A percentile compares a stretch with the other conserved stretches of the same genome.
phyloP scores from a whole-genome alignment of 2,113 vertebrate species.

The Seriola aureovittata region DNA sequence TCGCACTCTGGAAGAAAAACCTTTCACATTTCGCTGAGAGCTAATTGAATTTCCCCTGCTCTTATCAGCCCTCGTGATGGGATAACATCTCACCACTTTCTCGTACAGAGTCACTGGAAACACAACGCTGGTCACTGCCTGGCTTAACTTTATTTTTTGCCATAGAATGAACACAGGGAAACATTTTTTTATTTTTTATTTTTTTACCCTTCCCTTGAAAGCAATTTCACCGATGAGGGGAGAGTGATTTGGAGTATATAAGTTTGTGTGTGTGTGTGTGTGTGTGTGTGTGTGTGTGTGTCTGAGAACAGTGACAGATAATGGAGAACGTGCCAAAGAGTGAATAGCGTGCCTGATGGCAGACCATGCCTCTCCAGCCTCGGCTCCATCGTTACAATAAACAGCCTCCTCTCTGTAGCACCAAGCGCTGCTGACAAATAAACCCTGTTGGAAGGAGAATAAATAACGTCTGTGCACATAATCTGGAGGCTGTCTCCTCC shows the following conservation, averaged over 20 bases:
- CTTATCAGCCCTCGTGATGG: slow-evolving; percentile 44
- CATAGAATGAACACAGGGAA: slow-evolving; percentile 43
- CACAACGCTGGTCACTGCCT: slow-evolving; percentile 18
- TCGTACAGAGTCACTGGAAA: slow-evolving; percentile 34
- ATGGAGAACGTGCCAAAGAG: slow-evolving; percentile 49
- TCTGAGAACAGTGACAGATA: slow-evolving; percentile 50
- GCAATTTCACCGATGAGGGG: slow-evolving; percentile 73
- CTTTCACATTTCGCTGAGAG: slow-evolving; percentile 62
- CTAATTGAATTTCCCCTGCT: slow-evolving; percentile 63
- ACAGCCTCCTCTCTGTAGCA: slow-evolving; percentile 25
- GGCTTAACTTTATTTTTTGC: slow-evolving; percentile 35
- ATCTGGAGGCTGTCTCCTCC: slow-evolving; percentile 29
- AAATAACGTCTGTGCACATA: slow-evolving; percentile 48
- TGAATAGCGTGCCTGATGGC: slow-evolving; percentile 44
- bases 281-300: slow-evolving; percentile 28
- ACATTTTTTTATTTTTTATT: slow-evolving; percentile 1
- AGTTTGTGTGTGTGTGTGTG: slow-evolving; percentile 19
- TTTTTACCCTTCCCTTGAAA: slow-evolving; percentile 42
- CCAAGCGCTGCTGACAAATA: slow-evolving; percentile 43
- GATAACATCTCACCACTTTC: slow-evolving; percentile 51
- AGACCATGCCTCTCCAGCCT: slow-evolving; percentile 41
- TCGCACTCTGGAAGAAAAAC: slow-evolving; percentile 36
- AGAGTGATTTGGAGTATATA: slow-evolving; percentile 44
- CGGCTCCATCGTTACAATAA: slow-evolving; percentile 25
- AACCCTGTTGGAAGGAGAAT: slow-evolving; percentile 16